A percentile compares a stretch with the other conserved stretches of the same genome.
Evolutionary conservation across 2,888 invertebrate species (phyloP).

Genomic region (Chorisops tibialis): DNA sequence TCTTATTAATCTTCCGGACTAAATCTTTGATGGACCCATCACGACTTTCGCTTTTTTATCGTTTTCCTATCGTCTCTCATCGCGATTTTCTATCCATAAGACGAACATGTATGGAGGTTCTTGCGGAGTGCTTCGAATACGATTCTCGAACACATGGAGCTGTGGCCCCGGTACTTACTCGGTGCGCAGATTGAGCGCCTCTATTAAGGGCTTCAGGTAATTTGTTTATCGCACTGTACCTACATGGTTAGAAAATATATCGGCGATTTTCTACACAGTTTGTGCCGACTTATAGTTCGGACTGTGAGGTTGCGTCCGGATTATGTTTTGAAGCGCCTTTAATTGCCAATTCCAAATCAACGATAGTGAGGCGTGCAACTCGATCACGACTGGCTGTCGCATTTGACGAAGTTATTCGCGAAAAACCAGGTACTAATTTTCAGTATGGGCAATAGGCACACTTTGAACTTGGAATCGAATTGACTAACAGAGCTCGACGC

Average conservation of each 20-base stretch:
- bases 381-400: constrained; percentile 23
- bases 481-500: no score
- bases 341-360: constrained; percentile 16
- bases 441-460: constrained; percentile 11
- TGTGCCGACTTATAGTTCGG: not conserved
- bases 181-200: not conserved
- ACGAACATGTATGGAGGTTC: not conserved
- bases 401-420: constrained; percentile 23
- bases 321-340: constrained; percentile 25
- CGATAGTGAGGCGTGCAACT: constrained; percentile 20
- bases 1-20: constrained; percentile 19
- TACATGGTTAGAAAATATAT: constrained; percentile 7
- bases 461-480: constrained; percentile 24
- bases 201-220: constrained; percentile 12
- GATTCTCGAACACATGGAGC: not conserved
- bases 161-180: not conserved
- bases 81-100: not conserved
- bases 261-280: not conserved
- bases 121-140: not conserved
- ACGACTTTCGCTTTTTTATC: constrained; percentile 22
- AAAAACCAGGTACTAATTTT: constrained; percentile 19
- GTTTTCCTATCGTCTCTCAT: not conserved
- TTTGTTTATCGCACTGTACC: constrained; percentile 25
- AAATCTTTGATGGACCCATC: constrained; percentile 21
- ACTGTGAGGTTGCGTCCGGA: not conserved